A percentile compares a stretch with the other conserved stretches of the same genome.
Evolutionary conservation across 2,113 vertebrate genomes (phyloP).

Genomic region (Clupea harengus): DNA sequence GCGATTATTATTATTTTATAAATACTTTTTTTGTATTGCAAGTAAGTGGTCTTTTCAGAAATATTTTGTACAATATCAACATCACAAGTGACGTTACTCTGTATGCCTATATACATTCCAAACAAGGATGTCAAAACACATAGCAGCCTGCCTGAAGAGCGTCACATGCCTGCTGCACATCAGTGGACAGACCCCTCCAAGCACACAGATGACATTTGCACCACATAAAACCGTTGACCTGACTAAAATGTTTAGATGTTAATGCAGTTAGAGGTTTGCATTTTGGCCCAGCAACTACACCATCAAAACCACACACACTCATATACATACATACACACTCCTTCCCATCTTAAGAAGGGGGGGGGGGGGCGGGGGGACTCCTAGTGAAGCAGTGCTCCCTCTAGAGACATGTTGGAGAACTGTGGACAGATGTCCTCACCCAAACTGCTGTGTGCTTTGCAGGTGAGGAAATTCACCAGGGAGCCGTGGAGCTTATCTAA

Average conservation of each 20-base stretch:
- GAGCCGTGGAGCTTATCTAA: not conserved
- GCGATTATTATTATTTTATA: constrained; percentile 60
- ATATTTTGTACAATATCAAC: constrained; percentile 65
- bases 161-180: constrained; percentile 34
- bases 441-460: not conserved
- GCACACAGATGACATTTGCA: not conserved
- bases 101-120: constrained; percentile 66
- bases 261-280: not conserved
- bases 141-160: constrained; percentile 44
- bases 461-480: constrained; percentile 5
- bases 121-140: constrained; percentile 57
- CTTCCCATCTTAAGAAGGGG: too few species aligned
- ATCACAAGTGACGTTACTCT: constrained; percentile 55
- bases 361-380: not conserved
- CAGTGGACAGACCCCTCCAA: constrained; percentile 30
- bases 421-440: not conserved
- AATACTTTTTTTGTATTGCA: constrained; percentile 64
- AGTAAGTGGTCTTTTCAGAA: constrained; percentile 62
- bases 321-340: not conserved
- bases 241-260: not conserved
- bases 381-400: not conserved
- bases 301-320: not conserved
- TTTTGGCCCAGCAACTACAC: not conserved
- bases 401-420: not conserved
- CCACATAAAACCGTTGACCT: not conserved